Evolutionary conservation across 2,888 invertebrate genomes (phyloP), one percentile per base, ranked within the genome.

Genomic region (Dasypogon diadema): DNA sequence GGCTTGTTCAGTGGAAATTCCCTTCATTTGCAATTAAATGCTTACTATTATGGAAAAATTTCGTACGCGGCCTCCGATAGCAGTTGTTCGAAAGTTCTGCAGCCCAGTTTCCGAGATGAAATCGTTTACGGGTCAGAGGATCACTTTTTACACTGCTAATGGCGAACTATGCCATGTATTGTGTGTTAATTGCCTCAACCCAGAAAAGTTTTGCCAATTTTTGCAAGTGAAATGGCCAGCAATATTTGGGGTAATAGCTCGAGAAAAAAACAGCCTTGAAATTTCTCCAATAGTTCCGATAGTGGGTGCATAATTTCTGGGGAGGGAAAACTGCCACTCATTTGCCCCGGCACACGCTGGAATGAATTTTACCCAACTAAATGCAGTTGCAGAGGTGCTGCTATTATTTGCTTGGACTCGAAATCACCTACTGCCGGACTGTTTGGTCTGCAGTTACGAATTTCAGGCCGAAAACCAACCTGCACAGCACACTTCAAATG

Each of bases 141-240:
- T 37, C 16, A 60, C 21, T 60, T 60, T 60, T 60, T 37, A 16
- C 12, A 10, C 18, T 34, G 60, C 16, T 60, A 60, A 37, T 30
- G 37, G 60, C 37, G 5, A 34, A 60, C 21, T 60, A 37, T 34
- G 37, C 60, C 18, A 60, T 60, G 34, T 60, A 60, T 60, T 60
- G 60, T 60, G 60, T 60, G 60, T 37, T 37, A 60, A 60, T 60
- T 60, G 60, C 37, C 37, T 60, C 37, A 60, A 60, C 60, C 60
- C 60, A 60, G 60, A 60, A 60, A 60, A 60, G 37, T 60, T 37
- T 16, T 5, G 60, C 60, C 60, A 37, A 37, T 60, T 37, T 6
- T 21, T 21, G 60, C 1, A 60, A 60, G 16, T 26, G 26, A 30
- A 26, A 58, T 34, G 24, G 58, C 18, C 26, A 30, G 8, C 8